phyloP scores from a whole-genome alignment of 1,140 invertebrate species.

The Hyles euphorbiae region DNA sequence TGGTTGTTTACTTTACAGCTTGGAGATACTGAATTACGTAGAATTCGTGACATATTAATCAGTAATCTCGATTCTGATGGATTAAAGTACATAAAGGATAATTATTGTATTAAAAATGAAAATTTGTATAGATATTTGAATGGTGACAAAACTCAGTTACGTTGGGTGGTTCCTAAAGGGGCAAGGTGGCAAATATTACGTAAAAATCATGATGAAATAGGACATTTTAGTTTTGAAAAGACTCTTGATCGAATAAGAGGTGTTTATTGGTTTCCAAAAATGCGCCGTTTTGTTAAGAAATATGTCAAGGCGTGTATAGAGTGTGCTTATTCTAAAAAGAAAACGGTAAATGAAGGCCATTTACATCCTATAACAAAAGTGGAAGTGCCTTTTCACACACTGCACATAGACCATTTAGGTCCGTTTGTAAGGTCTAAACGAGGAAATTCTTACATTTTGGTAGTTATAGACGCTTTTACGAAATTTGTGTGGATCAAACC shows the following conservation, averaged over 20 bases:
- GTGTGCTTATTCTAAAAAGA: neutral
- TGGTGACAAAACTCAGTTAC: neutral
- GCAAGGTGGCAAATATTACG: neutral
- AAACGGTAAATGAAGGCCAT: constrained; percentile 13
- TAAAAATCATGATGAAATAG: neutral
- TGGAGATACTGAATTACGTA: neutral
- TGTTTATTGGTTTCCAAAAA: constrained; percentile 4
- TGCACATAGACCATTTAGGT: constrained; percentile 29
- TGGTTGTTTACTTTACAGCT: neutral
- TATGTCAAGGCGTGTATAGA: neutral
- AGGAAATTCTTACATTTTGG: constrained; percentile 24
- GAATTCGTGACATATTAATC: neutral
- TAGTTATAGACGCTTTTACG: constrained; percentile 25
- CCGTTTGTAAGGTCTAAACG: constrained; percentile 28
- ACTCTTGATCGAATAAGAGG: neutral
- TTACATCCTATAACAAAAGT: constrained; percentile 28
- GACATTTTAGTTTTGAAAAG: neutral
- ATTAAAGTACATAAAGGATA: neutral
- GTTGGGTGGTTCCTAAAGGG: neutral
- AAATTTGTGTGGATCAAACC: constrained; percentile 28
- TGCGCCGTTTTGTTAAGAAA: constrained; percentile 4
- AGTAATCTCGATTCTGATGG: neutral
- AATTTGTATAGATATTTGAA: neutral
- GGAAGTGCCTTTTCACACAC: constrained; percentile 25
- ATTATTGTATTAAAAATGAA: neutral